phyloP scores from a whole-genome alignment of 2,113 vertebrate genomes.

The Orcinus orca region DNA sequence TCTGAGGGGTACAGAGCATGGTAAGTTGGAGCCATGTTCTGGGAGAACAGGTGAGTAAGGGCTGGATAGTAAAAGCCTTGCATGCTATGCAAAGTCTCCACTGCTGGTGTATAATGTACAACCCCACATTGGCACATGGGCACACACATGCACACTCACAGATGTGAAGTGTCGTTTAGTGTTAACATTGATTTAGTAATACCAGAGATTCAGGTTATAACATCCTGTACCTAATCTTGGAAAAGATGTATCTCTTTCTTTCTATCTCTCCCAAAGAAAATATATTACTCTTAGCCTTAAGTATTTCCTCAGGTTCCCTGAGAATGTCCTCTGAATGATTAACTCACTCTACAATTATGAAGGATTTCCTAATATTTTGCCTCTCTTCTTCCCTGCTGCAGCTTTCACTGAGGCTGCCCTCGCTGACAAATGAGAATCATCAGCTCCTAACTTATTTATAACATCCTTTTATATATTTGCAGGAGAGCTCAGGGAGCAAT shows the following conservation, averaged over 20 bases:
- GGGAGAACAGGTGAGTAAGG: background rate
- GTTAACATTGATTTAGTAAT: background rate
- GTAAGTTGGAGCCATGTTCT: background rate
- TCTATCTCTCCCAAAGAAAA: background rate
- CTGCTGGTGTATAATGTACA: background rate
- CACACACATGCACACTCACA: background rate
- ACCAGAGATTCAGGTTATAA: background rate
- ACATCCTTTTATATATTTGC: slow-evolving; percentile 70
- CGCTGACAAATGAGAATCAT: slow-evolving; percentile 67
- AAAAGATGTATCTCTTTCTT: slow-evolving; percentile 15
- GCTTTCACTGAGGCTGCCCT: slow-evolving; percentile 53
- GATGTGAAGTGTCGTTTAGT: background rate
- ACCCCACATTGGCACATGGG: background rate
- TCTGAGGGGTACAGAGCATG: background rate
- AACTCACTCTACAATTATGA: slow-evolving; percentile 28
- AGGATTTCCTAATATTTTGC: slow-evolving; percentile 35
- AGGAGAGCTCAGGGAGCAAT: slow-evolving; percentile 71
- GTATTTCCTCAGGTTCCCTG: slow-evolving; percentile 9
- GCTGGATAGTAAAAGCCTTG: background rate
- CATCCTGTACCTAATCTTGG: background rate
- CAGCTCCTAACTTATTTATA: slow-evolving; percentile 74
- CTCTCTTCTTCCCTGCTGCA: slow-evolving; percentile 13
- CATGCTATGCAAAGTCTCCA: background rate
- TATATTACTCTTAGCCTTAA: slow-evolving; percentile 7
- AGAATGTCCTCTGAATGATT: slow-evolving; percentile 23